Percentiles rank a stretch among this genome's conserved stretches.
Evolutionary conservation across 2,797 vertebrate genomes (phyloP).

Genomic region (Acanthornis magna): DNA sequence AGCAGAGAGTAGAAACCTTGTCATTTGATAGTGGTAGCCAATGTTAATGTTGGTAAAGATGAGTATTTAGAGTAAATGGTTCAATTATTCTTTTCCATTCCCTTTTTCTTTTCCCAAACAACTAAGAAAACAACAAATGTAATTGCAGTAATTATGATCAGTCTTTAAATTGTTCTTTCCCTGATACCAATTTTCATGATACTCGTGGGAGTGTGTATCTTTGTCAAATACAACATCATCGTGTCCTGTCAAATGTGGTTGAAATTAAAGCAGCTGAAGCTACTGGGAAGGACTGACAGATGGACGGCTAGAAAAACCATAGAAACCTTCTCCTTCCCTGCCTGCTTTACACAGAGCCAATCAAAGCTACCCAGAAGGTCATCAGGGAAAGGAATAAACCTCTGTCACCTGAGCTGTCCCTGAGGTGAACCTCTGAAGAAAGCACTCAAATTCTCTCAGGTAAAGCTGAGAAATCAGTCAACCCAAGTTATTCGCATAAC

Average conservation of each 20-base stretch:
- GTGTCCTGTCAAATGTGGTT: not conserved
- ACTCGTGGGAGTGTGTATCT: not conserved
- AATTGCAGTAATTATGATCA: slow-evolving; percentile 45
- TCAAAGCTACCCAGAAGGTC: not conserved
- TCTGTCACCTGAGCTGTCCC: not conserved
- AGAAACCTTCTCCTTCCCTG: not conserved
- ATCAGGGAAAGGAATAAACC: not conserved
- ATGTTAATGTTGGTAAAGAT: not conserved
- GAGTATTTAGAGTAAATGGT: slow-evolving; percentile 33
- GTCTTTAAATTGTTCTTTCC: slow-evolving; percentile 26
- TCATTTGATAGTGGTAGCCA: not conserved
- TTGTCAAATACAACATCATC: slow-evolving; percentile 6
- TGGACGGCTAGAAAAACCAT: not conserved
- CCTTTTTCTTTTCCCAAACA: not conserved
- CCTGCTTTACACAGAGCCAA: not conserved
- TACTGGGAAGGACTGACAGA: not conserved
- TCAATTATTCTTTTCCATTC: slow-evolving; percentile 28
- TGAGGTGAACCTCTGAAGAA: not conserved
- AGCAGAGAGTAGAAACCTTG: slow-evolving; percentile 15
- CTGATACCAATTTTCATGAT: slow-evolving; percentile 11
- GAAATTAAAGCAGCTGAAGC: slow-evolving; percentile 8
- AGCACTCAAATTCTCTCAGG: not conserved
- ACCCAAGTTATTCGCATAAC: not conserved
- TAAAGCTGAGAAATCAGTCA: not conserved
- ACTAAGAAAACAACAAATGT: slow-evolving; percentile 40